These are phyloP conservation scores for Ormia ochracea DNA, from an alignment of 2,888 invertebrate genomes.

Conservation along the genomic window DNA sequence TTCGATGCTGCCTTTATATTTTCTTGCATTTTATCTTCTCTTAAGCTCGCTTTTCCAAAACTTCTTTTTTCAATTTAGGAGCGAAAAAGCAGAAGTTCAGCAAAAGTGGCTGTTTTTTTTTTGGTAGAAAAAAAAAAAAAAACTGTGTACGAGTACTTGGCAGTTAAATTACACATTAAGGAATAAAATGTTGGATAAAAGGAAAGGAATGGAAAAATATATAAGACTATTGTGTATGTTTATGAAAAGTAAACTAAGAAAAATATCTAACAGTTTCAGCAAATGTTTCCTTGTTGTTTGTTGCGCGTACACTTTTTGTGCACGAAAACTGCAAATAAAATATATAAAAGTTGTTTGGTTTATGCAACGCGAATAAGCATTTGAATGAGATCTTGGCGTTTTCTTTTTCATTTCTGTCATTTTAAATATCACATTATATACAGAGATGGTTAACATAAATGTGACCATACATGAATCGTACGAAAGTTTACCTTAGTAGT, in stretches of 20 bases:
- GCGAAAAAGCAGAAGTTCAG: constrained; percentile 17
- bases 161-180: constrained; percentile 57
- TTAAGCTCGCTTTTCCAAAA: not conserved
- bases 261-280: constrained; percentile 27
- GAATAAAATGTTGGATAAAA: constrained; percentile 48
- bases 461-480: too few relatives aligned
- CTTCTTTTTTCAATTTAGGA: not conserved
- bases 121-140: not conserved
- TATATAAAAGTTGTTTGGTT: constrained; percentile 18
- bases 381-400: constrained; percentile 26
- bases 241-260: constrained; percentile 39
- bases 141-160: constrained; percentile 36
- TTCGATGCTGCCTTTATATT: constrained; percentile 3
- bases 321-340: constrained; percentile 5
- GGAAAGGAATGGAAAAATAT: constrained; percentile 19
- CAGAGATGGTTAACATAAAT: constrained; percentile 10
- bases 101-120: constrained; percentile 31
- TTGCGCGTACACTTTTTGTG: constrained; percentile 22
- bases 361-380: constrained; percentile 42
- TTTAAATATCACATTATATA: not conserved
- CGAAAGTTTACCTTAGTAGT: too few relatives aligned
- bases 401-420: not conserved
- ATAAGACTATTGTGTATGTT: constrained; percentile 36
- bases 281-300: constrained; percentile 39
- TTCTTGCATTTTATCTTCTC: constrained; percentile 13